Evolutionary conservation across 92 coral and sea anemone species (phyloP), one percentile per base, ranked within the genome.

Genomic region (Umimayanthus chanpuru): DNA sequence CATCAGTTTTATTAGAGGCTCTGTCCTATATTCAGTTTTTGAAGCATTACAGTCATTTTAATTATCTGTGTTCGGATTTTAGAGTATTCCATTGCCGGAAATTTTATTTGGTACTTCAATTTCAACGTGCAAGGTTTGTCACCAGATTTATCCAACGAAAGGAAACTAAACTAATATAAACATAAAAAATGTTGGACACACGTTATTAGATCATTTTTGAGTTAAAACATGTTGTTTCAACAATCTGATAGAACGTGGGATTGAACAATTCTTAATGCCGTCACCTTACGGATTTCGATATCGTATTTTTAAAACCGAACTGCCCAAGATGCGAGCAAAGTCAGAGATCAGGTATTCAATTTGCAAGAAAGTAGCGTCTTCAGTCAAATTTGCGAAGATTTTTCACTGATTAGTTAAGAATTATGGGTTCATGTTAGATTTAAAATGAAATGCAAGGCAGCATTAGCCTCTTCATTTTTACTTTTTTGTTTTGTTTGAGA

Each of bases 1-100:
- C 26, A 18, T 18, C 21, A 68, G 73, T 20, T 68, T 68, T 68
- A 68, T 68, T n/a, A 4, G 32, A 68, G 76, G 6, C 30, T 30
- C 38, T 76, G 23, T 38, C 32, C 64, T 3, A 44, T 77, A 20
- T n/a, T n/a, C 26, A 28, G 16, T 20, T 78, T 26, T 78, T 10
- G 21, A 80, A 55, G 32, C 72, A 26, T 39, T 18, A 20, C 56
- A 29, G 28, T 56, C 44, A 80, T 80, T 56, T 36, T 32, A 29
- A 56, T 12, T 53, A 29, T 80, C 4, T 29, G 44, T 5, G 23
- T 18, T 80, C 44, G 28, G 71, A 26, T 80, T 28, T 80, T 80
- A 80, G 11, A 30, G 44, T 80, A 32, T 55, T 40, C 58, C 50
- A 2, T 80, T 61, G 68, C 47, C 84, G 84, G 84, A 80, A 80